Base-by-base conservation (phyloP, 2,113 vertebrate species). In the Takifugu bimaculatus region DNA sequence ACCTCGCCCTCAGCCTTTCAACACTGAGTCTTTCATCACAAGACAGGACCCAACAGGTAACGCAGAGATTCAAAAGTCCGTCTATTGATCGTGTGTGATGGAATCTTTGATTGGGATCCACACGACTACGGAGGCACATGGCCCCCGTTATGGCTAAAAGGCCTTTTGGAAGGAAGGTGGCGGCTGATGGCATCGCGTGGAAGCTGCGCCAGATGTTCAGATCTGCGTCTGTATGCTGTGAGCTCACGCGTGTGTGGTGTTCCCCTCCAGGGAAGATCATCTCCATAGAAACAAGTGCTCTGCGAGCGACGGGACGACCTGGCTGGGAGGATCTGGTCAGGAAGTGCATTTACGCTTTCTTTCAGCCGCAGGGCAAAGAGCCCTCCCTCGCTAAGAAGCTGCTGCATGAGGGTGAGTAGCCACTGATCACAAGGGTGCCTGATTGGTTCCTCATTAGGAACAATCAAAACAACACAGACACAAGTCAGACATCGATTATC, bases 331-430 rank as follows among this genome's bases (percentile, higher is more conserved):
- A 97, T 80, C 84, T 98, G 88, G 96, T 98, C 65, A 88, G 96
- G 68, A 98, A 96, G 80, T 98, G 96, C 90, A 98, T 98, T 88
- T 97, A 95, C 5, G 96, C 96, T 53, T 98, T 98, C 88, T 97
- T 98, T 90, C 96, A 98, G 89, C 93, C 94, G 2, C 96, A 97
- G 91, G 95, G 94, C 84, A 92, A 94, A 60, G 95, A 97, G 72
- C 91, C 94, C 15, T 97, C 95, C 60, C 94, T 95, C 4, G 96
- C 96, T 92, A 95, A 92, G 85, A 95, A 95, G 86, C 93, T 98
- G 62, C 94, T 98, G 83, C 94, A 97, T 60, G 94, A 98, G 91
- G 96, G 96, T 97, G 87, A 88, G 69, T 11, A 20, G 47, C 29
- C 14, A 0, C 26, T 4, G 44, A 28, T 42, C 26, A 49, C 54